A percentile compares a stretch with the other conserved stretches of the same genome.
Conservation (phyloP, 2,797 vertebrate species). For the Selene dorsalis region DNA sequence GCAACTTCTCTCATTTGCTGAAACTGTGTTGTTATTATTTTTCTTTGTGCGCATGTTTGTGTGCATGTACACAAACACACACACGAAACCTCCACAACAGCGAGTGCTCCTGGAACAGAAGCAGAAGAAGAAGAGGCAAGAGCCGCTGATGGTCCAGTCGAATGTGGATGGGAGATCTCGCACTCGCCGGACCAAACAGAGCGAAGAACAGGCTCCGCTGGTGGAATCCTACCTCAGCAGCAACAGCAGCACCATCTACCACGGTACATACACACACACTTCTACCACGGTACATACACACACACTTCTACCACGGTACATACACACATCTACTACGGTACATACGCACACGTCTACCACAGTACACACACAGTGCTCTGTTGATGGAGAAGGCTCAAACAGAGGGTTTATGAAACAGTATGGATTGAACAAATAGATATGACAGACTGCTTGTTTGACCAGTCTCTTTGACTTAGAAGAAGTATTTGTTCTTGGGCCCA, state of each 20-base stretch:
- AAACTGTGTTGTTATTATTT: slow-evolving; percentile 14
- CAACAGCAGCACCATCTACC: slow-evolving; percentile 96
- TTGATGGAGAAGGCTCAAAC: slow-evolving; percentile 34
- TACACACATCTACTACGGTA: slow-evolving; percentile 90
- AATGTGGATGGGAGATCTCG: slow-evolving; percentile 93
- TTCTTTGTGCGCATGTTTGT: slow-evolving; percentile 11
- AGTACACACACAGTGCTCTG: background rate
- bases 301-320: no score
- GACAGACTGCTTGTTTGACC: slow-evolving; percentile 40
- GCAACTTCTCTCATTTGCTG: slow-evolving; percentile 13
- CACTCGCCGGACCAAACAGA: slow-evolving; percentile 91
- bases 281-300: no score
- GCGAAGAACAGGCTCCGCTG: slow-evolving; percentile 96
- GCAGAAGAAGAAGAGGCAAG: slow-evolving; percentile 98
- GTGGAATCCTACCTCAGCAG: slow-evolving; percentile 98
- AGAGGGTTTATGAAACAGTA: slow-evolving; percentile 31
- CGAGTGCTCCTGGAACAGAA: slow-evolving; percentile 96
- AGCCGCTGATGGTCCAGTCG: slow-evolving; percentile 98
- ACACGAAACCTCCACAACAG: slow-evolving; percentile 75
- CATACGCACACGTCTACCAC: background rate
- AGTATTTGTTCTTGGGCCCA: slow-evolving; percentile 27
- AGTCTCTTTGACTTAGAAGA: slow-evolving; percentile 10
- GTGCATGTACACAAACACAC: background rate
- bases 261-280: slow-evolving; percentile 82
- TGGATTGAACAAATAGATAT: slow-evolving; percentile 35